A percentile compares a stretch with the other conserved stretches of the same genome.
These are phyloP conservation scores for Anthrax anthrax DNA, from an alignment of 2,888 invertebrate genomes.

Conservation along the genomic window DNA sequence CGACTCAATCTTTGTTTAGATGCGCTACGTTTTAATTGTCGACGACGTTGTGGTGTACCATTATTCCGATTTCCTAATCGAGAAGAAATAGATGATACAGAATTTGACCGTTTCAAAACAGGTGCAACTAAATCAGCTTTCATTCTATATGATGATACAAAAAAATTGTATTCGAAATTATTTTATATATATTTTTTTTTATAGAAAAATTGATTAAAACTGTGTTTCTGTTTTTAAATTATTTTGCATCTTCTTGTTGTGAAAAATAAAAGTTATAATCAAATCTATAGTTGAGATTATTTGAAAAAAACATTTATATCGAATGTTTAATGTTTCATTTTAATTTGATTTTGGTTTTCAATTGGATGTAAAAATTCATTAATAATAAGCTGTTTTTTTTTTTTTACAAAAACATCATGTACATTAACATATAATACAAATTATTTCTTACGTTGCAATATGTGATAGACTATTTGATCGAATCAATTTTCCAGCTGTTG, in stretches of 20 bases:
- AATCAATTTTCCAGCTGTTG: conserved; percentile 27
- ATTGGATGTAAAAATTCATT: too few relatives aligned
- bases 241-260: too few relatives aligned
- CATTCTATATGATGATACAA: conserved; percentile 23
- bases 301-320: background rate
- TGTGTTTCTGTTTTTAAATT: too few relatives aligned
- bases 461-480: conserved; percentile 28
- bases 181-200: conserved; percentile 8
- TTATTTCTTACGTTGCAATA: conserved; percentile 33
- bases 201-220: too few relatives aligned
- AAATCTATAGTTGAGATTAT: background rate
- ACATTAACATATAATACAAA: too few relatives aligned
- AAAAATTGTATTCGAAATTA: conserved; percentile 4
- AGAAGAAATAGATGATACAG: conserved; percentile 19
- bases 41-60: conserved; percentile 17
- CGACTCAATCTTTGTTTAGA: conserved; percentile 4
- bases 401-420: too few relatives aligned
- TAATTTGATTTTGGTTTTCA: background rate
- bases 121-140: conserved; percentile 29
- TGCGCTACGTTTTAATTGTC: conserved; percentile 6
- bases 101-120: conserved; percentile 22
- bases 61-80: conserved; percentile 24
- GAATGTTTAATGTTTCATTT: background rate
- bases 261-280: background rate
- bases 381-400: too few relatives aligned